Evolutionary conservation across 2,888 invertebrate species (phyloP), one percentile per base, ranked within the genome.

Genomic region (Diaperis boleti): DNA sequence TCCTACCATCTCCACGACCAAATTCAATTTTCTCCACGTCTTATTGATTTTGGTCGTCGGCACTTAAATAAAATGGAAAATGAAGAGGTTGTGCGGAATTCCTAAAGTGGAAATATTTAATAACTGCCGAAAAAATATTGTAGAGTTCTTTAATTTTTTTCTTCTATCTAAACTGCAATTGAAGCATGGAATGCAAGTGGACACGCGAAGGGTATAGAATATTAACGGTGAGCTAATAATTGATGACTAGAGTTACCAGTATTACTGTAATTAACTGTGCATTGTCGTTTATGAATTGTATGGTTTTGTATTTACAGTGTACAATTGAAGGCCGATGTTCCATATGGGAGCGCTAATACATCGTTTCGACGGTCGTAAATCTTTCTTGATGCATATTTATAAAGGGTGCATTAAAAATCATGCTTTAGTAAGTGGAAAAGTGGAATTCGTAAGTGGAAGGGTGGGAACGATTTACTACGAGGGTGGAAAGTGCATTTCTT

Each of bases 41-140:
- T 42, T 42, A 22, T 42, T 42, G 10, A 22, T 20, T 42, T 5
- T 22, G 7, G 39, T 15, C 11, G 39, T 10, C 5, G 15, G n/a
- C 42, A 42, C 42, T 42, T 22, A 20, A 18, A 42, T 20, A 20
- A 42, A 42, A 18, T 42, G 42, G 42, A 42, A 42, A 42, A n/a
- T 42, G 42, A 22, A 42, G 22, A 20, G 42, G 10, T 42, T 42
- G 18, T 11, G 18, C 4, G 22, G 10, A 20, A 8, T 11, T 42
- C 22, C 20, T n/a, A 42, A 42, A 18, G 10, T 6, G 20, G 22
- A 6, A 42, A 22, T 42, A 42, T 42, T 18, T 22, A 42, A 39
- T 39, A 39, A n/a, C 6, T 20, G 20, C 4, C 20, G 6, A 20
- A 20, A 20, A 20, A 20, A 20, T 20, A 20, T 20, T 20, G 20